Conservation (phyloP, 2,888 invertebrate genomes). For the Desoria tigrina region DNA sequence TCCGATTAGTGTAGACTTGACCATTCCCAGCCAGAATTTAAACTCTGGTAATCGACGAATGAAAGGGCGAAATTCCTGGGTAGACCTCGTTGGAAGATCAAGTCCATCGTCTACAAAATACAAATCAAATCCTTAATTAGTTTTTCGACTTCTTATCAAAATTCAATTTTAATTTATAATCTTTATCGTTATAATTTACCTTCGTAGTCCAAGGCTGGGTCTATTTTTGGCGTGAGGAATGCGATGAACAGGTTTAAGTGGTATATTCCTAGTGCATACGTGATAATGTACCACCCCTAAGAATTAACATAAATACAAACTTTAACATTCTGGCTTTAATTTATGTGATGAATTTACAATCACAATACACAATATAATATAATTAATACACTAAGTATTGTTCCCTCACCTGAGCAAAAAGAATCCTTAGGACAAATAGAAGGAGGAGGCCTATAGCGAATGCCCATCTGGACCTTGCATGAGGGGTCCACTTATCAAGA, state of each 20-base stretch:
- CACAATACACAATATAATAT: not conserved
- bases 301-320: constrained; percentile 55
- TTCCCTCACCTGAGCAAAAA: constrained; percentile 78
- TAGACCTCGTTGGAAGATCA: constrained; percentile 80
- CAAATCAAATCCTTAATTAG: not conserved
- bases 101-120: constrained; percentile 74
- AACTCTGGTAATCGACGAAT: constrained; percentile 96
- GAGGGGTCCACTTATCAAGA: constrained; percentile 54
- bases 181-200: constrained; percentile 62
- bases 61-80: constrained; percentile 97
- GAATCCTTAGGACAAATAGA: constrained; percentile 76
- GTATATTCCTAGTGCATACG: constrained; percentile 98
- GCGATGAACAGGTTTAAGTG: constrained; percentile 99
- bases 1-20: constrained; percentile 88
- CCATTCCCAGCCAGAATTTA: constrained; percentile 98
- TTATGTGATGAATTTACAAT: not conserved
- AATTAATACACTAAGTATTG: no score
- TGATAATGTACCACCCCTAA: constrained; percentile 99
- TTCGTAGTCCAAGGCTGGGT: constrained; percentile 93
- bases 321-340: no score
- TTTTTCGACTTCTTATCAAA: not conserved
- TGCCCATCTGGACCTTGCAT: constrained; percentile 71
- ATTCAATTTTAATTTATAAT: not conserved
- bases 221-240: constrained; percentile 98
- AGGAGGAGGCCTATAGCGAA: constrained; percentile 70